Evolutionary conservation across 2,797 vertebrate genomes (phyloP), one percentile per base, ranked within the genome.

Genomic region (Iguana delicatissima): DNA sequence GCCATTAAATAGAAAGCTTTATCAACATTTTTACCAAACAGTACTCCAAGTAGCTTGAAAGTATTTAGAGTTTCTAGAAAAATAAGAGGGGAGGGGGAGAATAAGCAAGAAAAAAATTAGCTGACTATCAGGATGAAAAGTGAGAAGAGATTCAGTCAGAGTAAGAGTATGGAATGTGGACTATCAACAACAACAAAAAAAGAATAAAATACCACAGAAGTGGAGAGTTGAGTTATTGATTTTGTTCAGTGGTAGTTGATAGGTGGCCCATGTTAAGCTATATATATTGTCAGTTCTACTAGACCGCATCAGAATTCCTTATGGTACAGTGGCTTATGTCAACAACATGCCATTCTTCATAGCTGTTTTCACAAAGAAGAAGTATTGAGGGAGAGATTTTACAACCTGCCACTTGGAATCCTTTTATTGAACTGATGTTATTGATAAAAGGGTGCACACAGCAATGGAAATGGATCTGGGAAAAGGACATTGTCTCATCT

Each of bases 251-350:
- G 57, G 57, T 6, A 80, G 62, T 10, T 72, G 59, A 24, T 88
- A 73, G 5, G 7, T 76, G 52, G 67, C 22, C 92, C 67, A 80
- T 9, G 13, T 12, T 83, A 16, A 92, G 29, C 42, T 72, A 26
- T 94, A 80, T 89, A 87, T 94, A 92, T 92, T 91, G 42, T 77
- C 14, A 5, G 16, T 92, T 94, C 55, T n/a, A 6, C 52, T 77
- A 90, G 84, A 57, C 35, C 76, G 67, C 89, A 90, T 95, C 92
- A 89, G 55, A 0, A 0, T 42, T 57, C 87, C 87, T 95, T 69
- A 84, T 52, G 88, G 16, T 62, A 89, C 92, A 82, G 94, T 77
- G 94, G 89, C 35, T 88, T 35, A 52, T 93, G 18, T 83, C 64
- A 88, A 81, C 93, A 89, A 82, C 35, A 42, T 59, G 52, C 69